Base-by-base conservation (phyloP, 2,797 vertebrate species). In the Sebastes hubbsi region DNA sequence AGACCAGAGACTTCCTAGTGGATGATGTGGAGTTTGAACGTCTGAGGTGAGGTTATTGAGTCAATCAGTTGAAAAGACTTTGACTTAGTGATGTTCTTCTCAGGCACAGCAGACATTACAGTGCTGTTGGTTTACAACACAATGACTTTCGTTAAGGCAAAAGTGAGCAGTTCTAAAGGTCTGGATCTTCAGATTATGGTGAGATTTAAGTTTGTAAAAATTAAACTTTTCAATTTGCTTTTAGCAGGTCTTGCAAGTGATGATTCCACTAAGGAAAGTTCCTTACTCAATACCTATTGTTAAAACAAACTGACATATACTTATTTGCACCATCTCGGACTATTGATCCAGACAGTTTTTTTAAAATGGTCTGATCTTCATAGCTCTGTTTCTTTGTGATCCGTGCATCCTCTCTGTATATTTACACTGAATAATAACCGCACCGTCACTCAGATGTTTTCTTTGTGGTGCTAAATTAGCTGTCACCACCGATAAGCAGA, bases 11-110 rank as follows among this genome's bases (percentile, higher is more conserved):
- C 93, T 98, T 97, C 90, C 93, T 98, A 11, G 97, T 98, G 92
- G 97, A 98, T 0, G 97, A 98, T 0, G 96, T 97, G 89, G 97
- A 98, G 89, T 97, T 98, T 71, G 97, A 98, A 88, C 95, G 97
- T 75, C 95, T 98, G 88, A 97, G 97, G 97, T 97, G 92, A 75
- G 87, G 18, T 32, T 10, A 36, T 56, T 18, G 20, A 59, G 46
- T 27, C 34, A 2, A 11, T 22, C 3, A 1, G 27, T 1, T 12
- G 29, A 14, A 55, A 55, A 49, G 11, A 20, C 55, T 65, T 42
- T 54, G 38, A 36, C 49, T 49, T 38, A 29, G 62, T 55, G 62
- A 2, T 55, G 4, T 24, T 36, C 4, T 67, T 13, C 6, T 62
- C 7, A 29, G 42, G 20, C 65, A 4, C 16, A 2, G 10, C 25